Percentiles rank a stretch among this genome's conserved stretches.
Conservation (phyloP, 2,797 vertebrate species). For the Eurystomus glaucurus region DNA sequence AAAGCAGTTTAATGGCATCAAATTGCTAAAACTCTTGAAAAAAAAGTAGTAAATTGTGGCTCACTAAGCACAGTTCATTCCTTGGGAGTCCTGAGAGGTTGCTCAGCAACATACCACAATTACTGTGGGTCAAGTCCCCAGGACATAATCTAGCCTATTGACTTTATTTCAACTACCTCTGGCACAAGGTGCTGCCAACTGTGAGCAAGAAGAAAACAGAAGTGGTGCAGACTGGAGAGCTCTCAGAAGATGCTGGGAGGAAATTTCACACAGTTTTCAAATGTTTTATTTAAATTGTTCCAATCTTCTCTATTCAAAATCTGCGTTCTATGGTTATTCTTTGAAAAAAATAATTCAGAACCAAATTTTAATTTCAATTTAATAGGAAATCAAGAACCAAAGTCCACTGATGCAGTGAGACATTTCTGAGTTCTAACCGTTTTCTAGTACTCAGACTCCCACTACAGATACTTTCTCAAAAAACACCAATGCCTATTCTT, state of each 20-base stretch:
- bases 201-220: constrained; percentile 21
- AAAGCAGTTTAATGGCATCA: constrained; percentile 17
- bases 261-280: not conserved
- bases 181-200: constrained; percentile 37
- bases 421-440: not conserved
- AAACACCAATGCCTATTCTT: not conserved
- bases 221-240: not conserved
- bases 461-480: not conserved
- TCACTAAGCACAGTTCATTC: constrained; percentile 27
- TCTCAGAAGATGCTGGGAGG: not conserved
- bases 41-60: not conserved
- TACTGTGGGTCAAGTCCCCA: constrained; percentile 51
- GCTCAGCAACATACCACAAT: constrained; percentile 61
- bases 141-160: constrained; percentile 65
- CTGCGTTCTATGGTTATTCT: not conserved
- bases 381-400: not conserved
- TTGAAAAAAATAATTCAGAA: not conserved
- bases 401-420: not conserved
- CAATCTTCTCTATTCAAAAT: not conserved
- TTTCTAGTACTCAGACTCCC: not conserved
- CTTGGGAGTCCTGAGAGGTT: not conserved
- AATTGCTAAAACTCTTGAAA: not conserved
- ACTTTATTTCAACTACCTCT: constrained; percentile 48
- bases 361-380: not conserved
- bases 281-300: not conserved